These are phyloP conservation scores for Leptinotarsa lineolata DNA, from an alignment of 1,140 invertebrate genomes.

Conservation along the genomic window DNA sequence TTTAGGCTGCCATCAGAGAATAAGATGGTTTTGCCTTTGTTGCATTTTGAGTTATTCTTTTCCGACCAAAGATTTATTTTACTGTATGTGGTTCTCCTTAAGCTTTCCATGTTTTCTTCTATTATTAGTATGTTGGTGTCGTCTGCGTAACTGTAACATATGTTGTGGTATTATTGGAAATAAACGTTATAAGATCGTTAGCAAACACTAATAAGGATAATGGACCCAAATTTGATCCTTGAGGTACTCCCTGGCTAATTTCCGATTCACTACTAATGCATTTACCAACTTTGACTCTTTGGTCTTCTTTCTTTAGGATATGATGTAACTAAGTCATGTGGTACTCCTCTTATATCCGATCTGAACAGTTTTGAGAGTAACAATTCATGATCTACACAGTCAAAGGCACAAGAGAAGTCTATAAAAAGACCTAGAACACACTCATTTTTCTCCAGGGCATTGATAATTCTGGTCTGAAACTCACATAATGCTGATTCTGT, in stretches of 20 bases:
- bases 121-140: not conserved
- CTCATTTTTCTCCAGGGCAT: too few species aligned
- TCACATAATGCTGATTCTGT: too few species aligned
- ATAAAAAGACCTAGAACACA: too few species aligned
- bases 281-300: too few species aligned
- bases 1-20: not conserved
- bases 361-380: too few species aligned
- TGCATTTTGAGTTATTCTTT: not conserved
- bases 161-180: not conserved
- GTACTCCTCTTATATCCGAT: too few species aligned
- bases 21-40: not conserved
- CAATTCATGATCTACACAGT: constrained; percentile 3
- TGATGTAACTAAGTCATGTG: too few species aligned
- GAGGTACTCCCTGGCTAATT: too few species aligned
- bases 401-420: not conserved
- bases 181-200: not conserved
- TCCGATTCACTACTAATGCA: too few species aligned
- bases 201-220: not conserved
- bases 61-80: too few species aligned
- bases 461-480: too few species aligned
- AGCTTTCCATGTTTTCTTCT: not conserved
- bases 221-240: not conserved
- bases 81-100: not conserved
- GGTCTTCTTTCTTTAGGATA: too few species aligned
- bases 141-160: not conserved